A percentile compares a stretch with the other conserved stretches of the same genome.
phyloP scores from a whole-genome alignment of 2,113 vertebrate species.

The Xiphorhynchus elegans region DNA sequence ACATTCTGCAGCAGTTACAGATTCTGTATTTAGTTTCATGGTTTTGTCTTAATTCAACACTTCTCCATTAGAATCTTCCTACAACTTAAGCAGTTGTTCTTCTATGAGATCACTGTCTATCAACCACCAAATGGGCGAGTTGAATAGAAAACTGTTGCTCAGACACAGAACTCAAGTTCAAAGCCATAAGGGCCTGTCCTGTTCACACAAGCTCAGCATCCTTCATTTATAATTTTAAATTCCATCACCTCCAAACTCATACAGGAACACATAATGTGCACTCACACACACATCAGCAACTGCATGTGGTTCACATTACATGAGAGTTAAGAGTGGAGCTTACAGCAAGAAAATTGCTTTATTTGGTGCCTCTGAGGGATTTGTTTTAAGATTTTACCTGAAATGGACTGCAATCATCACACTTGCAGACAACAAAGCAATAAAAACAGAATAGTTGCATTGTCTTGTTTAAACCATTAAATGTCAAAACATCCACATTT shows the following conservation, averaged over 20 bases:
- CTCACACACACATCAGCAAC: background rate
- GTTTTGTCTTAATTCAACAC: background rate
- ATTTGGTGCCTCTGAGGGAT: background rate
- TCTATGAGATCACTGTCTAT: background rate
- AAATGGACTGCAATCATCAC: background rate
- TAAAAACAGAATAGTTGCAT: background rate
- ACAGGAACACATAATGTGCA: background rate
- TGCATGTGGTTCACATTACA: background rate
- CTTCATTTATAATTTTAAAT: background rate
- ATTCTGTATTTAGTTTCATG: background rate
- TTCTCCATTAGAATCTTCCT: background rate
- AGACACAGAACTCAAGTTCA: background rate
- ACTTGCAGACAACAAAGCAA: background rate
- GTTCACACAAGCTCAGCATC: background rate
- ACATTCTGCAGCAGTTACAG: background rate
- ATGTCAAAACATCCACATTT: background rate
- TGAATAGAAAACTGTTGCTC: background rate
- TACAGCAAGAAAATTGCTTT: background rate
- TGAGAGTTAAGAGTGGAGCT: background rate
- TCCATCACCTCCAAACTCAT: background rate
- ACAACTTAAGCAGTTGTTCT: background rate
- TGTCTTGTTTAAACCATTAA: background rate
- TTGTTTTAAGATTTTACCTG: conserved; percentile 11
- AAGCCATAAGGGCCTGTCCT: background rate
- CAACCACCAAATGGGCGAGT: accelerated